Base-by-base conservation (phyloP, 1,140 invertebrate species). In the Charaxes varanes region DNA sequence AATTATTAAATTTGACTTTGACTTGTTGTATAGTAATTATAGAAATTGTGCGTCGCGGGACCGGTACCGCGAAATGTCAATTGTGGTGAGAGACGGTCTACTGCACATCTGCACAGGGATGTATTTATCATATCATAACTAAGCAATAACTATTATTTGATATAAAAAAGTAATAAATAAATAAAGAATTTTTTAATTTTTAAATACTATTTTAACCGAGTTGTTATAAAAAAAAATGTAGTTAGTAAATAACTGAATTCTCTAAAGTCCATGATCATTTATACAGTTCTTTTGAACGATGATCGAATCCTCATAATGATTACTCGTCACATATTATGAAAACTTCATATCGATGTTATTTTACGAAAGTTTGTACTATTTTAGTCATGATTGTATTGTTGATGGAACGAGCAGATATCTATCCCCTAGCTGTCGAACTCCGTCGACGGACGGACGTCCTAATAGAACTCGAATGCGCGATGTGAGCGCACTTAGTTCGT, bases 71-170 rank as follows among this genome's bases (percentile, higher is more conserved):
- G 23, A 6, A 6, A 18, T 37, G 52, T 48, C 47, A 50, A 53
- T 45, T 51, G 23, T 37, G 41, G 34, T 36, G 34, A 27, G 6
- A 32, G 11, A 19, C 6, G 36, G 36, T 13, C 14, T 24, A 24
- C 34, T 41, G 43, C 50, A 45, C 53, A 47, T 41, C 57, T 51
- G 62, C 57, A 40, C 58, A 55, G 60, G 55, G 51, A 61, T 68
- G 55, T 62, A 67, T 60, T 70, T 60, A 69, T 74, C 78, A 82
- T 79, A 79, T 82, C 78, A 82, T 73, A n/a, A n/a, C 62, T 67
- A 82, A 79, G 72, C 74, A 82, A 79, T 79, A 82, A 82, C 73
- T 77, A 77, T 82, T 76, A 79, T 78, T 74, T 79, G 66, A 76
- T 77, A 71, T 67, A 45, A 43, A 68, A 46, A 42, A 69, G 38